These are phyloP conservation scores for Callinectes sapidus DNA, from an alignment of 2,888 invertebrate species.

Conservation along the genomic window DNA sequence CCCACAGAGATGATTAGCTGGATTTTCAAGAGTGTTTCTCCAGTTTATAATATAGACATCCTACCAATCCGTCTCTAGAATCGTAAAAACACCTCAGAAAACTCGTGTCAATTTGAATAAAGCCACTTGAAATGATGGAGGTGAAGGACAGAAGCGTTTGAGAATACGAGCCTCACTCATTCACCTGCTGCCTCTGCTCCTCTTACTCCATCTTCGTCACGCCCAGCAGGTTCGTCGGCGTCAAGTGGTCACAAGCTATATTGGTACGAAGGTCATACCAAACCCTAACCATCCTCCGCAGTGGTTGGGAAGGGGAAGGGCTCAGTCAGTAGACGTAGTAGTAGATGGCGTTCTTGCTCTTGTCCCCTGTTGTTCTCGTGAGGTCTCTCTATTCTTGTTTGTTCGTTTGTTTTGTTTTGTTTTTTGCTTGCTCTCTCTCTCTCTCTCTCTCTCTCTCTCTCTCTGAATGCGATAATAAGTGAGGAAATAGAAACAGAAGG, in stretches of 20 bases:
- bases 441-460: not conserved
- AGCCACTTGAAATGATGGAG: too few species aligned
- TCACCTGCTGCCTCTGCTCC: not conserved
- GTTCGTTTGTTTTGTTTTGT: not conserved
- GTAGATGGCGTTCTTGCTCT: not conserved
- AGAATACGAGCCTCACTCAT: too few species aligned
- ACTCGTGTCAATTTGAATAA: too few species aligned
- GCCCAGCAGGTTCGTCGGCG: conserved; percentile 22
- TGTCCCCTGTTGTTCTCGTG: not conserved
- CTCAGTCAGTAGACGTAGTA: not conserved
- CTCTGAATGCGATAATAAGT: not conserved
- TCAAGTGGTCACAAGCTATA: conserved; percentile 31
- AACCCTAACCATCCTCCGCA: not conserved
- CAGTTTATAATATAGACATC: too few species aligned
- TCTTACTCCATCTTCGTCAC: conserved; percentile 22
- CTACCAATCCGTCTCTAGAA: too few species aligned
- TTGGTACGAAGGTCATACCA: not conserved
- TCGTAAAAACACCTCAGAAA: too few species aligned
- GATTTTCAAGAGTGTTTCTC: too few species aligned
- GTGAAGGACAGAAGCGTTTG: too few species aligned
- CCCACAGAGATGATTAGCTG: too few species aligned
- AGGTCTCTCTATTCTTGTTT: conserved; percentile 8
- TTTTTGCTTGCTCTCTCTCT: not conserved
- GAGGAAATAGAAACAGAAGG: not conserved
- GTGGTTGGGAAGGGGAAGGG: not conserved